phyloP scores from a whole-genome alignment of 2,113 vertebrate genomes.

The Centropristis striata region DNA sequence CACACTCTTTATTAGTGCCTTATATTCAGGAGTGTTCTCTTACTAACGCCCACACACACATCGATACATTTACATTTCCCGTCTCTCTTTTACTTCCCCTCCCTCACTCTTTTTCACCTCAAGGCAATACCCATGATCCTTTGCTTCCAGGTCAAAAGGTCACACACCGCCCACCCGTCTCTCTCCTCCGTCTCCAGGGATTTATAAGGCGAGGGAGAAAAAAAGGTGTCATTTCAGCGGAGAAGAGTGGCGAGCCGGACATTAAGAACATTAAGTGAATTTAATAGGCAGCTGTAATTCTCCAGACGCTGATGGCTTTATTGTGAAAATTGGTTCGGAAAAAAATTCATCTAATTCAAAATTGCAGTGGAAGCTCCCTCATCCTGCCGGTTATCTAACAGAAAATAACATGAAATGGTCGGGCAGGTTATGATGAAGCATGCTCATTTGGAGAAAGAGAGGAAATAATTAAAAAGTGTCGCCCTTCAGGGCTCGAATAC shows the following conservation, averaged over 20 bases:
- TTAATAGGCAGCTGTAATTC: conserved; percentile 47
- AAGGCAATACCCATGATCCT: conserved; percentile 41
- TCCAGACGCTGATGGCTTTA: conserved; percentile 25
- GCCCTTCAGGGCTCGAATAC: conserved; percentile 17
- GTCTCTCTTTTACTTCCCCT: not conserved
- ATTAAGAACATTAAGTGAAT: conserved; percentile 47
- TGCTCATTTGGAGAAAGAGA: conserved; percentile 6
- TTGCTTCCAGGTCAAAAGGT: conserved; percentile 37
- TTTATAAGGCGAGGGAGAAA: not conserved
- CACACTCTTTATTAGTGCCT: not conserved
- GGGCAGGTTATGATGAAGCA: conserved; percentile 34
- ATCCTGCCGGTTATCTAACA: conserved; percentile 35
- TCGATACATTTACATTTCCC: not conserved
- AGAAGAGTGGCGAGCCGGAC: not conserved
- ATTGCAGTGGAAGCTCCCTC: conserved; percentile 7
- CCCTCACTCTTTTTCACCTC: conserved; percentile 34
- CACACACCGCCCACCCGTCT: conserved; percentile 4
- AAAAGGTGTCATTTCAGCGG: conserved; percentile 21
- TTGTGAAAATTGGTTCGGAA: conserved; percentile 36
- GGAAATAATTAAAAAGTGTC: conserved; percentile 37
- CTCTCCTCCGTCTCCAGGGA: conserved; percentile 1
- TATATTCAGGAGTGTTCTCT: not conserved
- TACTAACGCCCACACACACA: not conserved
- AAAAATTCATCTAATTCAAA: conserved; percentile 27
- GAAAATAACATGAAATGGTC: conserved; percentile 19